These are phyloP conservation scores for Strigamia maritima DNA, from an alignment of 2,888 invertebrate species.

Conservation along the genomic window DNA sequence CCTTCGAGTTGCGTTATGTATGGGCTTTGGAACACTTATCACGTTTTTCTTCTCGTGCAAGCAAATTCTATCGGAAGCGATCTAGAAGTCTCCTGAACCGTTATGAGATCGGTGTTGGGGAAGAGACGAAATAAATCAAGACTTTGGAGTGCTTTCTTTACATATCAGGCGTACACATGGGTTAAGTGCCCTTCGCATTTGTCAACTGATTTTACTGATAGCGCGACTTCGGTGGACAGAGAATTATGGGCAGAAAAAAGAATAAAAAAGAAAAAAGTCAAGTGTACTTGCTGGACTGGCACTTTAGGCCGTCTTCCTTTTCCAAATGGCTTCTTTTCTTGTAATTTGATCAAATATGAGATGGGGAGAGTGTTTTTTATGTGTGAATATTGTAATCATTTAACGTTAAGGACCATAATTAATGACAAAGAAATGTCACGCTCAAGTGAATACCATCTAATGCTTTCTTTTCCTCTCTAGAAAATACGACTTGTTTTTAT, in stretches of 20 bases:
- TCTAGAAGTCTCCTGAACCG: slow-evolving; percentile 30
- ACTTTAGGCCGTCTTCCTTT: slow-evolving; percentile 11
- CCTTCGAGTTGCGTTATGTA: slow-evolving; percentile 21
- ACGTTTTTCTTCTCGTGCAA: slow-evolving; percentile 32
- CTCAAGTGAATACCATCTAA: not conserved
- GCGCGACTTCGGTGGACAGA: slow-evolving; percentile 26
- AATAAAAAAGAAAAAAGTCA: not conserved
- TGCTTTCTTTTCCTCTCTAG: not conserved
- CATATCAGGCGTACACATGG: slow-evolving; percentile 29
- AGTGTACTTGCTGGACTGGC: slow-evolving; percentile 21
- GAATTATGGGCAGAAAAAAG: slow-evolving; percentile 16
- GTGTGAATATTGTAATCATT: slow-evolving; percentile 7
- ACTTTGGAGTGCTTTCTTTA: slow-evolving; percentile 32
- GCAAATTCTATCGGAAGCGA: slow-evolving; percentile 32
- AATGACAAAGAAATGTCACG: slow-evolving; percentile 1
- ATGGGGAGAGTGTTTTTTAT: not conserved
- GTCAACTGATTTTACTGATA: slow-evolving; percentile 34
- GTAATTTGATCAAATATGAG: slow-evolving; percentile 1
- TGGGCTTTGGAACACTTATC: slow-evolving; percentile 28
- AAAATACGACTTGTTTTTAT: not conserved
- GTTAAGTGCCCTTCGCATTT: slow-evolving; percentile 34
- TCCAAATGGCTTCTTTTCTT: slow-evolving; percentile 3
- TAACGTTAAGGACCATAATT: not conserved
- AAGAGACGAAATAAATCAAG: slow-evolving; percentile 34
- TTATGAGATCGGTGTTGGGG: slow-evolving; percentile 34